Base-by-base conservation (phyloP, 1,140 invertebrate genomes). In the Rhyacophila brunnea region DNA sequence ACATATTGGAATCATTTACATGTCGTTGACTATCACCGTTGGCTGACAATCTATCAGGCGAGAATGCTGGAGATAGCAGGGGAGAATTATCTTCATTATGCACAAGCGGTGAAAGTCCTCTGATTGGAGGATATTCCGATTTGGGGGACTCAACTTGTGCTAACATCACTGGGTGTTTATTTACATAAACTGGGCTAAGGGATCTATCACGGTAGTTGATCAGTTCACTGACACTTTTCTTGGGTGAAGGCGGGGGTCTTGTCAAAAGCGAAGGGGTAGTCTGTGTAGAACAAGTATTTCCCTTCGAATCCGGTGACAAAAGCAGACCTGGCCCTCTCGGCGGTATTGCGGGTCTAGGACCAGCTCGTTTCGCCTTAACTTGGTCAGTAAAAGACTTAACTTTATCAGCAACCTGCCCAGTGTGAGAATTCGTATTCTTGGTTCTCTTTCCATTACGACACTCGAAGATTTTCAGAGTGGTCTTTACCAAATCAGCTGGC, bases 391-490 rank as follows among this genome's bases (percentile, higher is more conserved):
- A 86, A 32, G 79, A 82, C 59, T 86, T 86, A 17, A 87, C 83
- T 68, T 87, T 86, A 15, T 77, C 83, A 13, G 85, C 84, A 0
- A 86, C 85, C 11, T 85, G 84, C 13, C 84, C 84, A 9, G 81
- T 84, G 5, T 79, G 49, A 71, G 53, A 14, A n/a, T 58, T 58
- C n/a, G 18, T 14, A 28, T 28, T 28, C 20, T 54, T 60, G 20
- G 45, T 48, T 34, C 58, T 57, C 32, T 48, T 52, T 6, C 42
- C 50, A 77, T n/a, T 85, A 80, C 4, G 84, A 80, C 20, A 81
- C 71, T 95, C 92, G 73, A 95, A 95, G 67, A 92, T 87, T 66
- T 87, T 84, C 60, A 92, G 82, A 1, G 89, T 88, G 42, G 90
- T 89, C 67, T 90, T 91, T 35, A 94, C 91, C 43, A 92, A 83